Percentiles rank a stretch among this genome's conserved stretches.
Conservation (phyloP, 2,797 vertebrate species). For the Hemitrygon akajei region DNA sequence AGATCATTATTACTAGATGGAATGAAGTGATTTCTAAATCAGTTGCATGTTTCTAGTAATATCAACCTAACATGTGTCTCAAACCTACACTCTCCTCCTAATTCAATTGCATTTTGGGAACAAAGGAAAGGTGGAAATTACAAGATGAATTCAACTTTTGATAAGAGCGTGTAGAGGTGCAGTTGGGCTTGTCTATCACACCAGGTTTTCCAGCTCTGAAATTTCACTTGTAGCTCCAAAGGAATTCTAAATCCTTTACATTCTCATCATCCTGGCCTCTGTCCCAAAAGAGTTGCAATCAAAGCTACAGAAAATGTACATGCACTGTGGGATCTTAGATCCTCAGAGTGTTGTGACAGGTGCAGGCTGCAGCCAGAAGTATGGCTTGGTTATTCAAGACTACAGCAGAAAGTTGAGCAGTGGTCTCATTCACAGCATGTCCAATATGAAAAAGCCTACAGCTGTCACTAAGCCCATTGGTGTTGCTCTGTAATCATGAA, state of each 20-base stretch:
- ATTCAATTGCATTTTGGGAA: background rate
- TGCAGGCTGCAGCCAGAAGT: background rate
- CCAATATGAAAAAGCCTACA: constrained; percentile 26
- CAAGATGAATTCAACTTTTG: constrained; percentile 10
- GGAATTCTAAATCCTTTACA: constrained; percentile 17
- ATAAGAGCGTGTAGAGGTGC: background rate
- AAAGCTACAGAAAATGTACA: constrained; percentile 16
- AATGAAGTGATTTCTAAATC: background rate
- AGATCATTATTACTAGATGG: background rate
- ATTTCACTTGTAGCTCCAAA: constrained; percentile 22
- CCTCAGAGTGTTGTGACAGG: constrained; percentile 34
- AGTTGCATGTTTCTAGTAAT: background rate
- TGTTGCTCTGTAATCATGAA: background rate
- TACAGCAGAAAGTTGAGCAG: constrained; percentile 5
- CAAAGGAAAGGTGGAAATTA: background rate
- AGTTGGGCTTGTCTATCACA: constrained; percentile 18
- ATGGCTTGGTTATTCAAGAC: background rate
- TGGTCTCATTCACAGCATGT: constrained; percentile 34
- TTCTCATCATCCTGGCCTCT: constrained; percentile 9
- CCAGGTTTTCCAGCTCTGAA: background rate
- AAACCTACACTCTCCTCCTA: background rate
- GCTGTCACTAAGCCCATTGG: constrained; percentile 21
- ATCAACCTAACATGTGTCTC: background rate
- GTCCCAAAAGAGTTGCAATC: constrained; percentile 14
- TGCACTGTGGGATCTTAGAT: constrained; percentile 17